Conservation (phyloP, 2,888 invertebrate species). For the Hoplodrina blanda region DNA sequence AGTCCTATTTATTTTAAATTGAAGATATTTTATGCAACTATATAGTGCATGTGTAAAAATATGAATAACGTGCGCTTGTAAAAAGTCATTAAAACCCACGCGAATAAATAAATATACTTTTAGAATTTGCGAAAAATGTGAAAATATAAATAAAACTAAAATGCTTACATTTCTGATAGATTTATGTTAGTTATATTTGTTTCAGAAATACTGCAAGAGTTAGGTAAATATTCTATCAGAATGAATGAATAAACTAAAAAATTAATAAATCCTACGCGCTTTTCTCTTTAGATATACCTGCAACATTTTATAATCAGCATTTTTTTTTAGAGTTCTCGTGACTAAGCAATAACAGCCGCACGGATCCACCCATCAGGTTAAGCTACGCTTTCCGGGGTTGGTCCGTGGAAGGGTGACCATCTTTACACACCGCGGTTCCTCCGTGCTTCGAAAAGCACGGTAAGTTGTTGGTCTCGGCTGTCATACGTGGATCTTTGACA, state of each 20-base stretch:
- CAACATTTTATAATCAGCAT: background rate
- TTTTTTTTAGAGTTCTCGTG: background rate
- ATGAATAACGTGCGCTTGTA: slow-evolving; percentile 20
- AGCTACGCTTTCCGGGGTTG: too few species aligned
- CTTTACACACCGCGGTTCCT: too few species aligned
- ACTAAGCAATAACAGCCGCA: too few species aligned
- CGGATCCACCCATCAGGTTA: too few species aligned
- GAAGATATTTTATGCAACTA: background rate
- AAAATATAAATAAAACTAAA: slow-evolving; percentile 10
- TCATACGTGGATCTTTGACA: too few species aligned
- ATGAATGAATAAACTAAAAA: too few species aligned
- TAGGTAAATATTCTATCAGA: background rate
- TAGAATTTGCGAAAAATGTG: slow-evolving; percentile 3
- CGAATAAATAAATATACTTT: background rate
- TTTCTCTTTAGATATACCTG: background rate
- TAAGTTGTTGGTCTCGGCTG: too few species aligned
- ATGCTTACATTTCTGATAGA: background rate
- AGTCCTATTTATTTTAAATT: background rate
- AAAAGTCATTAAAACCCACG: slow-evolving; percentile 20
- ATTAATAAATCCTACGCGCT: background rate
- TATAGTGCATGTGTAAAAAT: slow-evolving; percentile 4
- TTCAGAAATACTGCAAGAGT: background rate
- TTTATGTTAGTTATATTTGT: slow-evolving; percentile 6
- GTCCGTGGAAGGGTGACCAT: too few species aligned
- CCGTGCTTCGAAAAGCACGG: too few species aligned